Base-by-base conservation (phyloP, 2,888 invertebrate species). In the Tenthredo livida region DNA sequence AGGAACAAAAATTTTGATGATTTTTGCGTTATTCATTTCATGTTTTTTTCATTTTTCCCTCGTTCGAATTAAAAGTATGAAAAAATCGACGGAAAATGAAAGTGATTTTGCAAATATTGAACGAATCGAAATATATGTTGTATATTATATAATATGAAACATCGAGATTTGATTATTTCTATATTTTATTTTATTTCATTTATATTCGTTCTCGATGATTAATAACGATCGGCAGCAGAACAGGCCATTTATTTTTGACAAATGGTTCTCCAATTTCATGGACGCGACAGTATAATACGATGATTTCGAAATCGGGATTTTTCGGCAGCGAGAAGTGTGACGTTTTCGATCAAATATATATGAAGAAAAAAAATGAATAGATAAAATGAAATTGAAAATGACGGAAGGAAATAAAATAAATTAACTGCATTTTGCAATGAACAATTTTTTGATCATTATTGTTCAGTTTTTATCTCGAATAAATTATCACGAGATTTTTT, bases 221-320 rank as follows among this genome's bases (percentile, higher is more conserved):
- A 77, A 77, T 77, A 50, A 77, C 54, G 29, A 73, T 73, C 72
- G n/a, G 72, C 7, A 73, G 9, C 72, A 54, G 77, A 54, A 54
- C 29, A 3, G 25, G 54, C 77, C 33, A 7, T 25, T 77, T 33
- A 54, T 47, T 50, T 77, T 77, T 77, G 77, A 77, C 54, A 77
- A 77, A 77, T 54, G 77, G 77, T 77, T 50, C 33, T 54, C 50
- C 17, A 77, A 54, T 77, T 77, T 54, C 33, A 10, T 25, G 15
- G 9, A 77, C 47, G 50, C 29, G 21, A 54, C 25, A 10, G 54
- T 54, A 40, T 75, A 12, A 43, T 47, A 15, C 15, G 77, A 40
- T 43, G 72, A 67, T 67, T 67, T 67, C 15, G 17, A 12, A 12
- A 17, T 33, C 6, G 17, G 33, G 21, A 61, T 21, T 12, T 61